Percentiles rank a stretch among this genome's conserved stretches.
phyloP scores from a whole-genome alignment of 2,888 invertebrate genomes.

The Xestia rhomboidea region DNA sequence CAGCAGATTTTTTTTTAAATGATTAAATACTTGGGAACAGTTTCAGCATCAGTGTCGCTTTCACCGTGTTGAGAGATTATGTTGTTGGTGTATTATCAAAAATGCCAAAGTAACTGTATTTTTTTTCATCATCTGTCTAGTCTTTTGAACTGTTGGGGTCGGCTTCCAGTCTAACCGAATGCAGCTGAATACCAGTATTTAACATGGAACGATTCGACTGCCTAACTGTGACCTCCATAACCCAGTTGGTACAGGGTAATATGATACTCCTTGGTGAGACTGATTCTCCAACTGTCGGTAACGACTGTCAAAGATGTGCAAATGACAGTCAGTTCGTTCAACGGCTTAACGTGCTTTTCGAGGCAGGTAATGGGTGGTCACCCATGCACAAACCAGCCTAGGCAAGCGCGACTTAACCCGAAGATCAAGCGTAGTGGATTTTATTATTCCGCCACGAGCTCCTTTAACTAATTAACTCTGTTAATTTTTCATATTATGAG shows the following conservation, averaged over 20 bases:
- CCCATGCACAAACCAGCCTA: neutral
- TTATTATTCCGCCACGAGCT: neutral
- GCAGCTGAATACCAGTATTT: neutral
- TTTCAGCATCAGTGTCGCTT: no score
- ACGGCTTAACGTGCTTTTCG: neutral
- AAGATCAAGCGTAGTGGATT: neutral
- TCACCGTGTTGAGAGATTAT: no score
- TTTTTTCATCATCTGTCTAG: no score
- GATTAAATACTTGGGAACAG: no score
- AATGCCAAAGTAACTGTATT: no score
- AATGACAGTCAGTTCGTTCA: neutral
- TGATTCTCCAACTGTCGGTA: neutral
- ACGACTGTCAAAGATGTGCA: neutral
- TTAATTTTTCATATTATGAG: neutral
- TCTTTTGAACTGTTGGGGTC: neutral
- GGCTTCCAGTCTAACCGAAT: neutral
- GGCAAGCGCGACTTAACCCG: neutral
- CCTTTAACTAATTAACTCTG: neutral
- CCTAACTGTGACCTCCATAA: neutral
- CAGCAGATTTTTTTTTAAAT: no score
- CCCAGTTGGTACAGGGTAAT: neutral
- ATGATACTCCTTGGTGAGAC: no score
- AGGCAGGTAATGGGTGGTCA: neutral
- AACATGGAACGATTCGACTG: neutral
- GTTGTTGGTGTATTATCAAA: no score